Conservation (phyloP, 1,140 invertebrate genomes). For the Drosophila dunni region DNA sequence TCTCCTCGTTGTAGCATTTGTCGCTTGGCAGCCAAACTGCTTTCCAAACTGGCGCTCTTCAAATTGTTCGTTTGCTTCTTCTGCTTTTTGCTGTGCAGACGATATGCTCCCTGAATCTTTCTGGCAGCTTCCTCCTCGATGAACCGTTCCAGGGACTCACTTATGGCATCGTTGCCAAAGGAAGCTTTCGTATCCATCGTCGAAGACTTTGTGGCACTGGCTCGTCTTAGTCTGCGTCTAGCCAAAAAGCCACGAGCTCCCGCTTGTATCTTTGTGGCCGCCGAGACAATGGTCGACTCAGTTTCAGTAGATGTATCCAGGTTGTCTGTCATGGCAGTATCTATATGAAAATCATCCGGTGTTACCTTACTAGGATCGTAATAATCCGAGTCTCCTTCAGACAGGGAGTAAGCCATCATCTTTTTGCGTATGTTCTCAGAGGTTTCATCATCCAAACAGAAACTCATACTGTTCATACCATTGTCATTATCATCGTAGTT, state of each 20-base stretch:
- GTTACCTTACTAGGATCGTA: conserved; percentile 46
- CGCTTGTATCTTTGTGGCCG: conserved; percentile 79
- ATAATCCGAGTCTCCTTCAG: conserved; percentile 78
- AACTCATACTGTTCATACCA: conserved; percentile 50
- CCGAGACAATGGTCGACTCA: conserved; percentile 80
- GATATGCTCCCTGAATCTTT: conserved; percentile 67
- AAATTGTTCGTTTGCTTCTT: conserved; percentile 29
- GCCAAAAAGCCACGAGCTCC: conserved; percentile 71
- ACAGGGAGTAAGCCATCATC: conserved; percentile 80
- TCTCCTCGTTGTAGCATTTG: conserved; percentile 77
- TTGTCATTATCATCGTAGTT: conserved; percentile 2
- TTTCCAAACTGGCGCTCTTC: conserved; percentile 57
- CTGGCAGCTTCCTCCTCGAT: conserved; percentile 76
- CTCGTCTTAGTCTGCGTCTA: conserved; percentile 61
- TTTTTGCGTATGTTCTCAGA: conserved; percentile 79
- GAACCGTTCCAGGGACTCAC: conserved; percentile 78
- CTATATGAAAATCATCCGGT: conserved; percentile 68
- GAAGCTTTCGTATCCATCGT: conserved; percentile 69
- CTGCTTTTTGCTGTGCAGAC: conserved; percentile 47
- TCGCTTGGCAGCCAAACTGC: conserved; percentile 65
- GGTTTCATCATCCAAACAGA: conserved; percentile 73
- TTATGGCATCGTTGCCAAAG: conserved; percentile 81
- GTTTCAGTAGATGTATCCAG: conserved; percentile 80
- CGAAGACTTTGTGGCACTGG: conserved; percentile 72
- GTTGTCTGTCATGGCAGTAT: conserved; percentile 74